Conservation (phyloP, 1,140 invertebrate species). For the Oncopeltus fasciatus region DNA sequence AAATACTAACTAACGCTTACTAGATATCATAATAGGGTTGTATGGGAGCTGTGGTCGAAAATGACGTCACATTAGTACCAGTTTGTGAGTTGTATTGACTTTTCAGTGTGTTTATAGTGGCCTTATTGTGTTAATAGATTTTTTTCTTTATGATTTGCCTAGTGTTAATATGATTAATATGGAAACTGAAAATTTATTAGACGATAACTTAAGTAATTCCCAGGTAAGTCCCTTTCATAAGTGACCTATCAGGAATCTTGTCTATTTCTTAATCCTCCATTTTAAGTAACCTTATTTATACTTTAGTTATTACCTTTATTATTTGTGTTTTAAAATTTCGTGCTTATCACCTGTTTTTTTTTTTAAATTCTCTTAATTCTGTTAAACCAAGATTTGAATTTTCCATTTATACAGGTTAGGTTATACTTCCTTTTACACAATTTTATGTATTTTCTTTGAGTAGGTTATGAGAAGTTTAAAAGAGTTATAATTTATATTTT, state of each 20-base stretch:
- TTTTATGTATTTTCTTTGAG: too few species aligned
- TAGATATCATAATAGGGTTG: neutral
- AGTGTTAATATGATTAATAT: constrained; percentile 40
- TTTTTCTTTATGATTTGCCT: constrained; percentile 18
- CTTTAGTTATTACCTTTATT: too few species aligned
- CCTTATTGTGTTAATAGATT: constrained; percentile 16
- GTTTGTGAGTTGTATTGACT: constrained; percentile 14
- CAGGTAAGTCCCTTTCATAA: constrained; percentile 32
- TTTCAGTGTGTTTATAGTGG: constrained; percentile 17
- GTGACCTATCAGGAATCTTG: constrained; percentile 8
- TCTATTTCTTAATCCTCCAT: constrained; percentile 1
- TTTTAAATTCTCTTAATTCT: too few species aligned
- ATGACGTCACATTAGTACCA: constrained; percentile 12
- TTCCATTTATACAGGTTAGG: too few species aligned
- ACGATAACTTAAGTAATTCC: constrained; percentile 40
- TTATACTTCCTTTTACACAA: too few species aligned
- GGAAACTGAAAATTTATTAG: constrained; percentile 49
- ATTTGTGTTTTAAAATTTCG: too few species aligned
- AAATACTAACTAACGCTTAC: neutral
- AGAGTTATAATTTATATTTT: too few species aligned
- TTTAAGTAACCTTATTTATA: neutral
- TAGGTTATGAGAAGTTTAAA: too few species aligned
- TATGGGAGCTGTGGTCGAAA: neutral
- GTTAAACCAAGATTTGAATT: too few species aligned
- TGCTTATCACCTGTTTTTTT: too few species aligned